A percentile compares a stretch with the other conserved stretches of the same genome.
Conservation (phyloP, 35 echinoderm and acorn worm genomes). For the Heliocidaris tuberculata region DNA sequence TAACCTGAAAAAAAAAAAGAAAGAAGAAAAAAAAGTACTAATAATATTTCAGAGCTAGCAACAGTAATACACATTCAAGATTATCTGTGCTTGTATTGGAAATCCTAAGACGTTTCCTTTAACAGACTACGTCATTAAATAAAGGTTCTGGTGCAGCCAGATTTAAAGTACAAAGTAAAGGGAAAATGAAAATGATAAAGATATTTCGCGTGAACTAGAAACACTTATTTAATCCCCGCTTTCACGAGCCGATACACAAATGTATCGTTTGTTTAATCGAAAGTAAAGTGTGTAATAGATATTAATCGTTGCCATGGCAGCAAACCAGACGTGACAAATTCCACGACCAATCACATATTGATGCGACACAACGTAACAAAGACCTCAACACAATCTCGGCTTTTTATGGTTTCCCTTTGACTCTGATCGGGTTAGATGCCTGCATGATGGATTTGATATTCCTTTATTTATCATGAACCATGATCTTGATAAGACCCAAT, state of each 20-base stretch:
- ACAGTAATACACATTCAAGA: too few relatives aligned
- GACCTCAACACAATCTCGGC: slow-evolving; percentile 1
- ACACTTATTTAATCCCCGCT: neutral
- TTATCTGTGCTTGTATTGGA: too few relatives aligned
- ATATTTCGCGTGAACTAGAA: neutral
- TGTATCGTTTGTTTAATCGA: neutral
- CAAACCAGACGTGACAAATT: neutral
- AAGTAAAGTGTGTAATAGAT: too few relatives aligned
- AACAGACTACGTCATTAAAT: too few relatives aligned
- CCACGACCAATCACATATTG: neutral
- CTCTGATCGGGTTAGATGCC: neutral
- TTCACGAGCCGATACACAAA: neutral
- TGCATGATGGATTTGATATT: neutral
- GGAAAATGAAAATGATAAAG: too few relatives aligned
- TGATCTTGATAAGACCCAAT: neutral
- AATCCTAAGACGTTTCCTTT: too few relatives aligned
- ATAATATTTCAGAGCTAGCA: too few relatives aligned
- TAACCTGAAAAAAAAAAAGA: too few relatives aligned
- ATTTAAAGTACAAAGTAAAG: too few relatives aligned
- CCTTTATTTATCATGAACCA: neutral
- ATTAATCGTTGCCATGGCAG: neutral
- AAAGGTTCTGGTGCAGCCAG: too few relatives aligned
- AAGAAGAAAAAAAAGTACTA: too few relatives aligned
- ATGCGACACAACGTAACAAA: neutral
- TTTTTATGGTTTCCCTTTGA: neutral